Conservation (phyloP, 2,113 vertebrate genomes). For the Protobothrops mucrosquamatus region DNA sequence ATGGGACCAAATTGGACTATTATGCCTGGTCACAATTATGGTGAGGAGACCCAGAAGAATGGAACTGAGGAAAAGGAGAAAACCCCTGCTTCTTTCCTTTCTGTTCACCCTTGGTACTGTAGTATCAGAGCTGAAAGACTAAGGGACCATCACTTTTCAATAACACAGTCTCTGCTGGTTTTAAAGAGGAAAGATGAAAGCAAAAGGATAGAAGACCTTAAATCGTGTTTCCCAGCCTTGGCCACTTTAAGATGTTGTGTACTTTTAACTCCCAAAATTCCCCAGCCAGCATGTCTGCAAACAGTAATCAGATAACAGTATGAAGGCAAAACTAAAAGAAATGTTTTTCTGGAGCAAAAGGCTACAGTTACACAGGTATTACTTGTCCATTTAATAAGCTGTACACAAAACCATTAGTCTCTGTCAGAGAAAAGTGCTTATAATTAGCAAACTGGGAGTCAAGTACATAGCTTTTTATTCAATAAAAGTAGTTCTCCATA, state of each 20-base stretch:
- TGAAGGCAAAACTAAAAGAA: background rate
- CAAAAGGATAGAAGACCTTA: background rate
- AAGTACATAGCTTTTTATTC: background rate
- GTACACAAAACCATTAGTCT: background rate
- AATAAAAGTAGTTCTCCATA: background rate
- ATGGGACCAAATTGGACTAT: background rate
- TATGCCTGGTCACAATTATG: background rate
- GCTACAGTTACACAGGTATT: background rate
- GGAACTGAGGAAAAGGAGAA: background rate
- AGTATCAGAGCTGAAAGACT: background rate
- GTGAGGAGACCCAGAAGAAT: background rate
- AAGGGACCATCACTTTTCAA: background rate
- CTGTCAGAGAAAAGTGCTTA: background rate
- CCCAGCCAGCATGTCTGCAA: background rate
- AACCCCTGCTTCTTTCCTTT: background rate
- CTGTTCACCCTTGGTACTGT: background rate
- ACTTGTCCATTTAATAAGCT: background rate
- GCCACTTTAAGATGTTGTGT: background rate
- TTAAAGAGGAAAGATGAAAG: background rate
- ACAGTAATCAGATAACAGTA: background rate
- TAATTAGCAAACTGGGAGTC: background rate
- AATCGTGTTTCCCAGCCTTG: background rate
- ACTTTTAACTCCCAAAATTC: background rate
- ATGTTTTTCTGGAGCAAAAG: background rate
- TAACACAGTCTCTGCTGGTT: background rate